These are phyloP conservation scores for Anniella stebbinsi DNA, from an alignment of 2,797 vertebrate species.

Conservation along the genomic window DNA sequence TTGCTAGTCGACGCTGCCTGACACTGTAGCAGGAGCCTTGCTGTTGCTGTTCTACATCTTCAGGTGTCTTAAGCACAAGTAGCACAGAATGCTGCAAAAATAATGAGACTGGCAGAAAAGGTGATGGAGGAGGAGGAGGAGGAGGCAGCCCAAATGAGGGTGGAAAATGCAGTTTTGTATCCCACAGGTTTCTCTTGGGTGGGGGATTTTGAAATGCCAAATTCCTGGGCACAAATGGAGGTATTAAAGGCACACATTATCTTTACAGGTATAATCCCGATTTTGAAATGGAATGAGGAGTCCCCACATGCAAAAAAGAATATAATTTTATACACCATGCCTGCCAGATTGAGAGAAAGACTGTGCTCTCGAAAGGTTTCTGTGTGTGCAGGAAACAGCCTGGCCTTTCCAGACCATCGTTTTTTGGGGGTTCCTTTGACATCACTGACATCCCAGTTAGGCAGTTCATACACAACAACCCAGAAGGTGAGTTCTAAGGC, in stretches of 20 bases:
- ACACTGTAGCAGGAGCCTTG: conserved; percentile 47
- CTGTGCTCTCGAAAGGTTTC: not conserved
- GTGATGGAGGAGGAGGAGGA: rapidly evolving
- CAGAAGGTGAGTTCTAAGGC: not conserved
- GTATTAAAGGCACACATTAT: rapidly evolving
- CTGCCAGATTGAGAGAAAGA: not conserved
- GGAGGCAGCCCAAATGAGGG: rapidly evolving
- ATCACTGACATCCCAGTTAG: not conserved
- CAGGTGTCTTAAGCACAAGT: conserved; percentile 59
- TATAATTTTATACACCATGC: not conserved
- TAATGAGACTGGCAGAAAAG: not conserved
- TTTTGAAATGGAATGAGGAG: not conserved
- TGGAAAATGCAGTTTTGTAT: rapidly evolving
- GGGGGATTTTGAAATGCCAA: not conserved
- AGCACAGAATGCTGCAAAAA: conserved; percentile 22
- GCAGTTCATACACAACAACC: rapidly evolving
- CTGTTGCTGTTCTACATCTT: conserved; percentile 56
- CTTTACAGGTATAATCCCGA: not conserved
- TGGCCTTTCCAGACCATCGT: too few species aligned
- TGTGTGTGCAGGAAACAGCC: not conserved
- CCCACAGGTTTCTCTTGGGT: not conserved
- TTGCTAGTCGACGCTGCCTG: not conserved
- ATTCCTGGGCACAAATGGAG: not conserved
- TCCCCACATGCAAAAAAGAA: not conserved
- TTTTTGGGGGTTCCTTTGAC: not conserved